Evolutionary conservation across 2,888 invertebrate genomes (phyloP).

Genomic region (Eumerus sabulonum): DNA sequence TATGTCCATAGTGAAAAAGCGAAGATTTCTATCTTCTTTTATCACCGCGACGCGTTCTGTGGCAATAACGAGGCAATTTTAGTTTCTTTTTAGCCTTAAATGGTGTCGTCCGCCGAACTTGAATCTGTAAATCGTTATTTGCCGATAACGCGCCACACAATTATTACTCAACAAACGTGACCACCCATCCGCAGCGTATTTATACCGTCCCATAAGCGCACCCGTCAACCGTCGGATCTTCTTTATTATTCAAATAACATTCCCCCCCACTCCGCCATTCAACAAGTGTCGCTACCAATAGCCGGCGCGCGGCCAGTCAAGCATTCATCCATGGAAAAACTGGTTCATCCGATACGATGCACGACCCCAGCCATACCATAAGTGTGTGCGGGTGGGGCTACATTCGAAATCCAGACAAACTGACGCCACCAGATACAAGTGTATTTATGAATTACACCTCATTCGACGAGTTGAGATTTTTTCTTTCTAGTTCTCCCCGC

Average conservation of each 20-base stretch:
- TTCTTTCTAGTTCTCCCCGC: not conserved
- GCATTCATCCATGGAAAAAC: constrained; percentile 26
- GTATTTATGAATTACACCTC: constrained; percentile 5
- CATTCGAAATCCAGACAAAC: constrained; percentile 27
- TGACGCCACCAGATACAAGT: constrained; percentile 22
- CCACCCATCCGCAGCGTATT: constrained; percentile 11
- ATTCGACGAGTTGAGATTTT: constrained; percentile 11
- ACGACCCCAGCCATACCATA: not conserved
- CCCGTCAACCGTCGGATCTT: not conserved
- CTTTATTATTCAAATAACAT: constrained; percentile 11
- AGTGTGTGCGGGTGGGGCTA: not conserved
- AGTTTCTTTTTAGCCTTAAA: too few relatives aligned
- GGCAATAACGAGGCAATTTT: too few relatives aligned
- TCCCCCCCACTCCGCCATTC: not conserved
- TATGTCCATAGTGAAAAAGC: too few relatives aligned
- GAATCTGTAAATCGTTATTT: constrained; percentile 19
- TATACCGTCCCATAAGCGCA: not conserved
- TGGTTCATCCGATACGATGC: constrained; percentile 13
- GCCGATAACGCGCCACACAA: not conserved
- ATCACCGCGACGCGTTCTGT: too few relatives aligned
- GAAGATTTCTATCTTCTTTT: too few relatives aligned
- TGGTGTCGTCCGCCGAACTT: constrained; percentile 10
- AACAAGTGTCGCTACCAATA: too few relatives aligned
- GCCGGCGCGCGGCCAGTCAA: too few relatives aligned
- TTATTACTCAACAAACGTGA: constrained; percentile 1